These are phyloP conservation scores for Serripes groenlandicus DNA, from an alignment of 2,888 invertebrate genomes.

Conservation along the genomic window DNA sequence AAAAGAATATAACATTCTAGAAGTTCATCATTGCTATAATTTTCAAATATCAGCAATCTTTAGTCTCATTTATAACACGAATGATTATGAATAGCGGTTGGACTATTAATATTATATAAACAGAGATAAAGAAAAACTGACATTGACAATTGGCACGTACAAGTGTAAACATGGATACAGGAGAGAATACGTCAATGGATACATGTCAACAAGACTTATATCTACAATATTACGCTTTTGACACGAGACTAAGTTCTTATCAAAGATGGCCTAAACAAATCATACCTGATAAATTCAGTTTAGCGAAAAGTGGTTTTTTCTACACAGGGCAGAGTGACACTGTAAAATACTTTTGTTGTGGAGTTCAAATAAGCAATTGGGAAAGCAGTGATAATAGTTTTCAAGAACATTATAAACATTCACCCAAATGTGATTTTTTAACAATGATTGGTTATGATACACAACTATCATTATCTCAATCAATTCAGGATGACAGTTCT, in stretches of 20 bases:
- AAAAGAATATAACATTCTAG: no score
- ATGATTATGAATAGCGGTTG: no score
- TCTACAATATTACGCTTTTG: constrained; percentile 1
- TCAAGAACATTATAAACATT: constrained; percentile 27
- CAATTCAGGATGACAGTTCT: neutral
- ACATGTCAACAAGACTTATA: neutral
- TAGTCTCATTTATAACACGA: no score
- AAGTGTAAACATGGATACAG: no score
- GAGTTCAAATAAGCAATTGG: neutral
- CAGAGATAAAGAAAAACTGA: no score
- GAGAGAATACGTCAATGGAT: constrained; percentile 1
- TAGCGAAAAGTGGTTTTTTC: constrained; percentile 15
- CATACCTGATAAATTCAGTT: constrained; percentile 4
- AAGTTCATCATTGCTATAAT: no score
- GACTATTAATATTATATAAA: no score
- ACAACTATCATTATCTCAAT: neutral
- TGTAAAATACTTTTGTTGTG: constrained; percentile 9
- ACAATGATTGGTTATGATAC: constrained; percentile 1
- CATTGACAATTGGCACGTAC: no score
- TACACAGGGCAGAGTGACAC: constrained; percentile 17
- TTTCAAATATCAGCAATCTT: no score
- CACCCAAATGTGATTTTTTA: neutral
- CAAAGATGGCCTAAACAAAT: constrained; percentile 22
- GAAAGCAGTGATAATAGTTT: constrained; percentile 9
- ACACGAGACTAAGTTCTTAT: constrained; percentile 2